A percentile compares a stretch with the other conserved stretches of the same genome.
These are phyloP conservation scores for Arbacia lixula DNA, from an alignment of 53 echinoderm and acorn worm genomes.

Conservation along the genomic window DNA sequence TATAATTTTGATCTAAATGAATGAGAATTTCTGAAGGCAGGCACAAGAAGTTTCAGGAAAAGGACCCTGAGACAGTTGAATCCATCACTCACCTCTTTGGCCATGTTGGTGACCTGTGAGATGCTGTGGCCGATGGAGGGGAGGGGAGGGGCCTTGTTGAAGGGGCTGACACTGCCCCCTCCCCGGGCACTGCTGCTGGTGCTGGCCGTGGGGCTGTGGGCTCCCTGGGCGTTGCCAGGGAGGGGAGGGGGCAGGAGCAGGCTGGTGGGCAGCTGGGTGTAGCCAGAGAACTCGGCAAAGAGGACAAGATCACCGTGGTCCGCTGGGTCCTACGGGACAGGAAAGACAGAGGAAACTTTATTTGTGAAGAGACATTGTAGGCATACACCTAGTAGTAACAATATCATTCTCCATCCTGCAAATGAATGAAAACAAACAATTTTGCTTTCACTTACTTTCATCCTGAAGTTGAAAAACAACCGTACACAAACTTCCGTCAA, in stretches of 20 bases:
- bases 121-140: conserved; percentile 73
- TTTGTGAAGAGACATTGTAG: too few relatives aligned
- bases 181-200: conserved; percentile 49
- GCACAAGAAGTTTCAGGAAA: too few relatives aligned
- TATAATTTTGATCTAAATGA: too few relatives aligned
- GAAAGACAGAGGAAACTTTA: too few relatives aligned
- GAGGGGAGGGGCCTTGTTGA: conserved; percentile 72
- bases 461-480: too few relatives aligned
- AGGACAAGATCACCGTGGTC: conserved; percentile 77
- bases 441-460: too few relatives aligned
- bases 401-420: too few relatives aligned
- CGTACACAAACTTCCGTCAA: too few relatives aligned
- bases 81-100: conserved; percentile 61
- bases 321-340: conserved; percentile 65
- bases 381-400: too few relatives aligned
- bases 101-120: conserved; percentile 79
- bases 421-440: too few relatives aligned
- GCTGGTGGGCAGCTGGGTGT: conserved; percentile 33
- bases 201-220: conserved; percentile 47
- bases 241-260: not conserved
- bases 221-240: not conserved
- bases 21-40: too few relatives aligned
- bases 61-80: too few relatives aligned
- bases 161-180: conserved; percentile 59
- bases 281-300: conserved; percentile 73